Percentiles rank a stretch among this genome's conserved stretches.
phyloP scores from a whole-genome alignment of 2,797 vertebrate genomes.

The Peromyscus melanophrys region DNA sequence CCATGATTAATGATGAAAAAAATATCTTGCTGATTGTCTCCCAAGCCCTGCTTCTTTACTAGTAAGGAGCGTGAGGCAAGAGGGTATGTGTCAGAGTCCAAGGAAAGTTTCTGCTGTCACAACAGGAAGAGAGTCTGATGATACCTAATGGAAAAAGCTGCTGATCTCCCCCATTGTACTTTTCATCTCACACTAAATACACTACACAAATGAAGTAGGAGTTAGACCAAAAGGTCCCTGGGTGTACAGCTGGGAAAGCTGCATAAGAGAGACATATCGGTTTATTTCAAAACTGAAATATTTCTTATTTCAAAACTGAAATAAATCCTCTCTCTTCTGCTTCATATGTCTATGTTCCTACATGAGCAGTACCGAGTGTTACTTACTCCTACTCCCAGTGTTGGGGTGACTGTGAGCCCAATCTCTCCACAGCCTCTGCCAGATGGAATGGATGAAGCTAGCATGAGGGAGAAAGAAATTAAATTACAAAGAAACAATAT shows the following conservation, averaged over 20 bases:
- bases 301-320: background rate
- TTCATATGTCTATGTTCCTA: background rate
- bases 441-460: too few species aligned
- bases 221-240: background rate
- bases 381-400: accelerated
- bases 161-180: accelerated
- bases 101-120: background rate
- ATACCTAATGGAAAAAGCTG: accelerated
- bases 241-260: background rate
- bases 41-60: background rate
- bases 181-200: background rate
- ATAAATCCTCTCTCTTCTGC: background rate
- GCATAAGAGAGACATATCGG: too few species aligned
- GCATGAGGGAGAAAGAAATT: too few species aligned
- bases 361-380: accelerated
- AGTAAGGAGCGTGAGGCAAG: accelerated
- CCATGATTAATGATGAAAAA: background rate
- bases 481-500: too few species aligned
- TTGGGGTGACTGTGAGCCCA: background rate
- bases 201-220: background rate
- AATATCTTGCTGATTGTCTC: background rate
- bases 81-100: background rate
- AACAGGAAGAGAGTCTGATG: background rate
- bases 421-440: background rate
- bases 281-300: background rate